These are phyloP conservation scores for Oreocharis arfaki DNA, from an alignment of 2,113 vertebrate genomes.

Conservation along the genomic window DNA sequence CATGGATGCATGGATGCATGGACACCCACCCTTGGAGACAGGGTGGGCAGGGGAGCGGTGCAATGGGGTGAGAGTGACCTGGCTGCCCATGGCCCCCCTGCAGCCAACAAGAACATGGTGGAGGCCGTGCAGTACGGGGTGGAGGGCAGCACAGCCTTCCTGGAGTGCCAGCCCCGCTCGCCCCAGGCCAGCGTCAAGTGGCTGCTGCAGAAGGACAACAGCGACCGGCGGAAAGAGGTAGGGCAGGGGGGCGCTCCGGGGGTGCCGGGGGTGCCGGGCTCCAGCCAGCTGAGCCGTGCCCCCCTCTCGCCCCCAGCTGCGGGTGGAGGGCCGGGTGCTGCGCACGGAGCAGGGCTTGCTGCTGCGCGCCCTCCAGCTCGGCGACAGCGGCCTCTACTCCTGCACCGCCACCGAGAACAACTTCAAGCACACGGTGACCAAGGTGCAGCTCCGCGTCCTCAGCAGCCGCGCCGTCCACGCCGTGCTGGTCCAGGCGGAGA, in stretches of 20 bases:
- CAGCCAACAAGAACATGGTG: constrained; percentile 90
- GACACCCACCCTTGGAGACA: background rate
- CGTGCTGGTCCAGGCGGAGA: constrained; percentile 81
- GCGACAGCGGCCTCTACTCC: constrained; percentile 89
- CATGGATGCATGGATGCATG: background rate
- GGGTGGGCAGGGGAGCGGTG: background rate
- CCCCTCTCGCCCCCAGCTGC: constrained; percentile 73
- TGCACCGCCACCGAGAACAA: constrained; percentile 98
- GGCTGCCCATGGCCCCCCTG: background rate
- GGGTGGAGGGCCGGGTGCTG: constrained; percentile 88
- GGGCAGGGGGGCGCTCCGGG: background rate
- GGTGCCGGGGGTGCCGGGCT: accelerated
- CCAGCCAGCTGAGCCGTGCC: background rate
- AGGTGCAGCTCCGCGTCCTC: constrained; percentile 90
- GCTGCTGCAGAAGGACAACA: constrained; percentile 94
- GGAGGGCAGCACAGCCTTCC: constrained; percentile 91
- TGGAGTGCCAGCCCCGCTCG: constrained; percentile 94
- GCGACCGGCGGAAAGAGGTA: constrained; percentile 94
- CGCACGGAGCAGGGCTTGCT: constrained; percentile 92
- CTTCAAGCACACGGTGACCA: constrained; percentile 93
- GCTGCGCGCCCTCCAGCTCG: constrained; percentile 87
- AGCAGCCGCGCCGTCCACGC: constrained; percentile 85
- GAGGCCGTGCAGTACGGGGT: constrained; percentile 92
- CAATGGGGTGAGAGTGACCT: background rate
- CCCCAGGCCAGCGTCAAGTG: constrained; percentile 94